Base-by-base conservation (phyloP, 2,113 vertebrate species). In the Perca schrenkii region DNA sequence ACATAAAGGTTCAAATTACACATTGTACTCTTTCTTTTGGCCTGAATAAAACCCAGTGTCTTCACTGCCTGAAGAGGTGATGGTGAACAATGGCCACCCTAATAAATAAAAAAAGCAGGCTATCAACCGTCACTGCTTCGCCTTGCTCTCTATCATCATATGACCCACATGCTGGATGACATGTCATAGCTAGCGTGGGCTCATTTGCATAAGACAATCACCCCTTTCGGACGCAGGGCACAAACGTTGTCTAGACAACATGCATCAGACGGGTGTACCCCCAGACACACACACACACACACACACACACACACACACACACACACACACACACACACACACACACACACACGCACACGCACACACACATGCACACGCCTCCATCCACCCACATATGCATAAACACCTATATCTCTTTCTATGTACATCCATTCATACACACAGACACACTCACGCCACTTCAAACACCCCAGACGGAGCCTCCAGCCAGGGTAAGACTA, bases 121-220 rank as follows among this genome's bases (percentile, higher is more conserved):
- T 87, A 90, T 94, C 91, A 93, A 89, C 91, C 60, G 88, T 90
- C 91, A 90, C 76, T 21, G 71, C 80, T 47, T 52, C 3, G 72
- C 54, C 75, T 66, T 63, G 77, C 81, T 86, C 84, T 77, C 84
- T 79, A 84, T 86, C 84, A 74, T 92, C 74, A 25, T 91, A 95
- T 94, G 91, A 94, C 76, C 47, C 87, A 87, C 92, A 94, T 91
- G 91, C 80, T 84, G 91, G 89, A 87, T 87, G 90, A 92, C 82
- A 34, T 94, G 94, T 94, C 94, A 93, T 92, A 78, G 80, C 82
- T 65, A 94, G 91, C 89, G 86, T 92, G 87, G 95, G 85, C 94
- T 93, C 87, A 96, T 97, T 97, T 97, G 96, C 96, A 96, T 97
- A 95, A 96, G 96, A 96, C 95, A 96, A 95, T 97, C 97, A 96